Conservation (phyloP, 2,888 invertebrate genomes). For the Lepidochitona cinerea region DNA sequence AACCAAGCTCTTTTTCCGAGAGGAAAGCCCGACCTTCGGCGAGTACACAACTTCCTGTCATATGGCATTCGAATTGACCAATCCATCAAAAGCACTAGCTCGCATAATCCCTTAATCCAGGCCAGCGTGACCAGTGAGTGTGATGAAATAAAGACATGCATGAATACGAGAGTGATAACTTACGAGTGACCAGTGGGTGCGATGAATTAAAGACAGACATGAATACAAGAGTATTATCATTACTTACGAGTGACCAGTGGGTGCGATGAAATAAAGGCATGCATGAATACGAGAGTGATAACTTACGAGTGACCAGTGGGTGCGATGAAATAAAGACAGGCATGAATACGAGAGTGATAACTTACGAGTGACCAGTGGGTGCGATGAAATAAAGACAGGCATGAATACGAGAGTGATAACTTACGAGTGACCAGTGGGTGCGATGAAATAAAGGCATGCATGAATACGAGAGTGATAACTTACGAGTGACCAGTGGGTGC, state of each 20-base stretch:
- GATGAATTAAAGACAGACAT: not conserved
- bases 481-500: not conserved
- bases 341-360: not conserved
- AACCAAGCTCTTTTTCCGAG: too few species aligned
- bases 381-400: not conserved
- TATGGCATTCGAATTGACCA: too few species aligned
- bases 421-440: constrained; percentile 93
- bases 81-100: too few species aligned
- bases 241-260: not conserved
- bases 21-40: too few species aligned
- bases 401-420: constrained; percentile 56
- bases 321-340: not conserved
- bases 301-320: not conserved
- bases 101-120: not conserved
- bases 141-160: constrained; percentile 98
- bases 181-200: constrained; percentile 69
- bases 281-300: not conserved
- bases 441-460: constrained; percentile 98
- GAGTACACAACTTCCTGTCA: too few species aligned
- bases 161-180: constrained; percentile 98
- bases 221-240: too few species aligned
- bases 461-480: constrained; percentile 97
- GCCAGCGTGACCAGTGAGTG: constrained; percentile 85
- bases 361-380: not conserved
- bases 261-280: not conserved